Base-by-base conservation (phyloP, 2,888 invertebrate species). In the Andrena flavipes region DNA sequence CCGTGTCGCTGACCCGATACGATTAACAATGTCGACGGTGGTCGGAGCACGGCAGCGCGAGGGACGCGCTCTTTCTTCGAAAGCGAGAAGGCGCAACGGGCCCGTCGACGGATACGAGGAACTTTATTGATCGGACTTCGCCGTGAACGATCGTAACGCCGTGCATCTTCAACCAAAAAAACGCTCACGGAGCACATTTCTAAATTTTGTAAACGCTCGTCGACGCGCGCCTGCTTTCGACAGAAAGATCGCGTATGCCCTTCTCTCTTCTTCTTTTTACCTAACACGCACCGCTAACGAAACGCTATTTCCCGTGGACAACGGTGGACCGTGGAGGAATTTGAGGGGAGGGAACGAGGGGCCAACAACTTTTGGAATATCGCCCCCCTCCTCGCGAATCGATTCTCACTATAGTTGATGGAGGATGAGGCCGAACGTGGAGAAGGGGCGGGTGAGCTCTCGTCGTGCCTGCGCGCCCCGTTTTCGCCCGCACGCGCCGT, bases 401-500 rank as follows among this genome's bases (percentile, higher is more conserved):
- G 49, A 75, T 86, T 87, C 87, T 87, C 84, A 88, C 87, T 88
- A 88, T 83, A 80, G 54, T 83, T 68, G 74, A 83, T 70, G 82
- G 68, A 80, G 78, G 79, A 82, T 62, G 63, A 72, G 48, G 72
- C 70, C 48, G 60, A 23, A n/a, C 60, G 65, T 10, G 56, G 56
- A 62, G 29, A 23, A 7, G n/a, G 49, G 33, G 42, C 23, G 35
- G 59, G 48, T 23, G 67, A 68, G 2, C 20, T 72, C 48, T 78
- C 80, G 87, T 62, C 59, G 77, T 20, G 74, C 67, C 60, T 73
- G 70, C 64, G 76, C 67, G 75, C 72, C 70, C 77, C 84, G 68
- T 65, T 80, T 81, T 80, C 70, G 85, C 89, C 92, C 93, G 93
- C 92, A 88, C 91, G 85, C 88, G 86, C 91, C 90, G 88, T 93